Base-by-base conservation (phyloP, 2,113 vertebrate genomes). In the Xiphophorus couchianus region DNA sequence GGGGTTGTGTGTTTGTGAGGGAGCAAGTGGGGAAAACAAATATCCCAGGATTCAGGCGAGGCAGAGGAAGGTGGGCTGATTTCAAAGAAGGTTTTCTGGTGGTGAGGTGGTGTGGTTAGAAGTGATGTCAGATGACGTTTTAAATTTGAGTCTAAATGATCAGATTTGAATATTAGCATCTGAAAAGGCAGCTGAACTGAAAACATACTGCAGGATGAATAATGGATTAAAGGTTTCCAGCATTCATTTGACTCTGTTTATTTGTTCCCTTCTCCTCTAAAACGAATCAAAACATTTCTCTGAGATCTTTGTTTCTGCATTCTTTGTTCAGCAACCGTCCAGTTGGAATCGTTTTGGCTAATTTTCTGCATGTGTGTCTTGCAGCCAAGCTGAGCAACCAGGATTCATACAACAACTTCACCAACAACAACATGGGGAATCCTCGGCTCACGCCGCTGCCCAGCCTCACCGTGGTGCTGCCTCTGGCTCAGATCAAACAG, bases 401-500 rank as follows among this genome's bases (percentile, higher is more conserved):
- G 86, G 98, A 99, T 62, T 96, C 95, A 19, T 99, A 96, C 93
- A 98, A 97, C 87, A 99, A 97, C 94, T 97, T 98, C 88, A 96
- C 95, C 84, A 99, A 98, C 88, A 99, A 97, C 93, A 99, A 97
- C 78, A 96, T 96, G 62, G 97, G 97, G 39, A 98, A 98, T 76
- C 98, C 98, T 4, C 96, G 97, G 0, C 95, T 99, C 54, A 95
- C 96, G 66, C 96, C 97, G 0, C 93, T 99, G 70, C 97, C 98
- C 35, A 97, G 94, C 84, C 87, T 99, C 85, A 98, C 96, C 0
- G 95, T 97, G 33, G 96, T 99, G 77, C 93, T 95, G 73, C 98
- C 98, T 39, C 94, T 99, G 71, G 98, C 96, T 63, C 98, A 99
- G 81, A 99, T 99, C 95, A 99, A 99, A 60, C 98, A 99, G 88